Conservation (phyloP, 1,140 invertebrate genomes). For the Pantala flavescens region DNA sequence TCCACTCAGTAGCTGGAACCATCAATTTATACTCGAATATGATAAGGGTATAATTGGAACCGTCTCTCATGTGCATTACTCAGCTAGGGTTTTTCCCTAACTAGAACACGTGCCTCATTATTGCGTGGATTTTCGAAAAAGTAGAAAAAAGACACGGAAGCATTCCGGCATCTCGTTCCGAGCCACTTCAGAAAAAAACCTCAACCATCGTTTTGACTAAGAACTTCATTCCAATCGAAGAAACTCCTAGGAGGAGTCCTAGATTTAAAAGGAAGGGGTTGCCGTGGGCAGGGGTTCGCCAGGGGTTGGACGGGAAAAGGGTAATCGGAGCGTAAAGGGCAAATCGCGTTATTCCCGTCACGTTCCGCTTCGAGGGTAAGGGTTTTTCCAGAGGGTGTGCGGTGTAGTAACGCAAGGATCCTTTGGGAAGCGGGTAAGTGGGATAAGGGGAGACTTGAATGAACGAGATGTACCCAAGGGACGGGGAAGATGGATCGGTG, state of each 20-base stretch:
- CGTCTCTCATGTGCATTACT: too few species aligned
- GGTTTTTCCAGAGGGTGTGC: background rate
- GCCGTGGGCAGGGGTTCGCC: background rate
- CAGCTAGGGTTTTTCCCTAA: too few species aligned
- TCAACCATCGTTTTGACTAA: too few species aligned
- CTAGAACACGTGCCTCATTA: too few species aligned
- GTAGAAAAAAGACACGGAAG: too few species aligned
- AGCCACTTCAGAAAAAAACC: too few species aligned
- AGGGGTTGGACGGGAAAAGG: background rate
- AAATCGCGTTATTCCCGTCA: constrained; percentile 8
- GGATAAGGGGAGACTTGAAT: background rate
- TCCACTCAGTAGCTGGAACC: too few species aligned
- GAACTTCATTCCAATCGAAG: too few species aligned
- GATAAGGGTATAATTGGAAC: too few species aligned
- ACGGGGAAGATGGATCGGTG: background rate
- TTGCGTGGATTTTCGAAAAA: too few species aligned
- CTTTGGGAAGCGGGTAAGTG: background rate
- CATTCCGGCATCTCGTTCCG: too few species aligned
- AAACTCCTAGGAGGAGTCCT: background rate
- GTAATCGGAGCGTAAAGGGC: background rate
- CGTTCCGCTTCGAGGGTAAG: background rate
- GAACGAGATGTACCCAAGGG: background rate
- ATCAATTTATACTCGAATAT: too few species aligned
- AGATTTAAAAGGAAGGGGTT: background rate
- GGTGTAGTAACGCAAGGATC: background rate